Evolutionary conservation across 2,113 vertebrate genomes (phyloP).

Genomic region (Naja naja): DNA sequence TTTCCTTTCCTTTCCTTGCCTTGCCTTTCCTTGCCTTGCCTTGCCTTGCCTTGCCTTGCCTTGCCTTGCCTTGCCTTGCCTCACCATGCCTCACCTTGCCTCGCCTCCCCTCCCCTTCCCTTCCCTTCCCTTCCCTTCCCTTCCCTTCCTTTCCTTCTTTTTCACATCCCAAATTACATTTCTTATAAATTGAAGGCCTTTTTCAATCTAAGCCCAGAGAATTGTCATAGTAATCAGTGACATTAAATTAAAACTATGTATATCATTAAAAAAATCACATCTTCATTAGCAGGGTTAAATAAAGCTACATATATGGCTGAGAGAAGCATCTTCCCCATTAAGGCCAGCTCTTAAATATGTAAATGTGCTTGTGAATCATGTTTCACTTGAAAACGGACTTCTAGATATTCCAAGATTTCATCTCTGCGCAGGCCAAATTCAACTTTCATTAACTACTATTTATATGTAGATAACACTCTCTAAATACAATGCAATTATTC

Average conservation of each 20-base stretch:
- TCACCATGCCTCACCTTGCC: too few species aligned
- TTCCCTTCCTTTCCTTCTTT: neutral
- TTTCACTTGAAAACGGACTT: neutral
- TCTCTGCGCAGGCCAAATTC: neutral
- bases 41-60: too few species aligned
- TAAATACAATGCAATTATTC: conserved; percentile 2
- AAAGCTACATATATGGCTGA: neutral
- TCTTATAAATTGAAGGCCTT: neutral
- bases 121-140: too few species aligned
- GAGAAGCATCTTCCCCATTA: neutral
- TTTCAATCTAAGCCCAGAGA: neutral
- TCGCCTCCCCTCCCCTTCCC: fast-evolving
- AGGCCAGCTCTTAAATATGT: neutral
- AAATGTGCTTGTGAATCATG: neutral
- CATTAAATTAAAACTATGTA: neutral
- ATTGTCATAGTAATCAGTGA: neutral
- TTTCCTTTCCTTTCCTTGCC: neutral
- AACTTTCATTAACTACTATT: neutral
- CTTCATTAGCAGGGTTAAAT: neutral
- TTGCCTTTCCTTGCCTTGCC: fast-evolving
- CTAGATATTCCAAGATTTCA: neutral
- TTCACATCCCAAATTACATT: neutral
- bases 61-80: too few species aligned
- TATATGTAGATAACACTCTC: neutral
- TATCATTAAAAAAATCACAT: neutral